Base-by-base conservation (phyloP, 2,888 invertebrate species). In the Carpatolechia fugitivella region DNA sequence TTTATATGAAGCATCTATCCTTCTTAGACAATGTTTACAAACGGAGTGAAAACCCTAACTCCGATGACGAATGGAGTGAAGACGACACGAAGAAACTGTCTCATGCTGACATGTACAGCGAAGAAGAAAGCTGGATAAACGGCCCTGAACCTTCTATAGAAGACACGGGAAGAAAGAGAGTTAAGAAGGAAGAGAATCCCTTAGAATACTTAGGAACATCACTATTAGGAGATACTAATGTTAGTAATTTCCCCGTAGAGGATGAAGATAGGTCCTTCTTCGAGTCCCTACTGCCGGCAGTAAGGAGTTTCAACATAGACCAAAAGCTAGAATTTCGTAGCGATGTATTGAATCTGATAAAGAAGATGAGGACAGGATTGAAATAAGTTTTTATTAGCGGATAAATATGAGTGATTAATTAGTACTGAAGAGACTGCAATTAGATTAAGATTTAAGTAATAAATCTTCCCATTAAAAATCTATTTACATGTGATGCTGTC, bases 231-330 rank as follows among this genome's bases (percentile, higher is more conserved):
- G 77, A 73, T n/a, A 61, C 74, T 4, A 24, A 24, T 24, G 57
- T 63, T 1, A 63, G 64, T 51, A 72, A 66, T 55, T 69, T 61
- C 49, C 50, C 64, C 1, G 53, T 60, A 0, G 79, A 78, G 18
- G 85, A 86, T 35, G 86, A 83, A n/a, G 87, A 86, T 44, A 74
- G 71, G 53, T 79, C 81, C 13, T 87, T 86, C 59, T 86, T 87
- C 61, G 81, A 85, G 50, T 86, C 86, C 0, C 68, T 87, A 11
- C 54, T 87, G 48, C 86, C 86, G 1, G 82, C 82, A 1, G 80
- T 85, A 3, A 76, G 81, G 54, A 72, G 75, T 48, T 84, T 87
- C 57, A 73, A 78, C 61, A 61, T 83, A 56, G 87, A 87, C 58
- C 81, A 82, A 58, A 87, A 87, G 60, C 55, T 86, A 50, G 82